Evolutionary conservation across 2,888 invertebrate genomes (phyloP).

Genomic region (Sarcophaga caerulescens): DNA sequence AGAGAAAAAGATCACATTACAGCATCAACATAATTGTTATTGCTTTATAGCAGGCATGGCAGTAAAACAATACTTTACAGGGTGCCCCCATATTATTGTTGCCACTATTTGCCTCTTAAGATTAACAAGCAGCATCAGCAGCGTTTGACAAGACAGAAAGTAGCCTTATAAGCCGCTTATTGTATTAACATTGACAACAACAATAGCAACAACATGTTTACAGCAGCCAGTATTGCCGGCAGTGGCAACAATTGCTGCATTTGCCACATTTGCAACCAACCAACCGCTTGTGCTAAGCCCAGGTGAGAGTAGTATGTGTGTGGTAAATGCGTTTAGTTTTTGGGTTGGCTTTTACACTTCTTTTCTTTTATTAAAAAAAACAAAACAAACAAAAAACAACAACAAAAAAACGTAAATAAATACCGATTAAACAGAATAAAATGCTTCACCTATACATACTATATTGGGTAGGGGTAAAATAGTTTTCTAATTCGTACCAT

Average conservation of each 20-base stretch:
- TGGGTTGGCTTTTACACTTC: constrained; percentile 60
- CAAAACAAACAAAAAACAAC: no score
- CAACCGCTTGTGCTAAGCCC: background rate
- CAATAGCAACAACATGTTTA: background rate
- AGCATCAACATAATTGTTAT: constrained; percentile 64
- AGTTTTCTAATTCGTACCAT: background rate
- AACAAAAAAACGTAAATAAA: constrained; percentile 24
- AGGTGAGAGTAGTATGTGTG: constrained; percentile 39
- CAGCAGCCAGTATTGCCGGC: background rate
- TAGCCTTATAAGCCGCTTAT: constrained; percentile 58
- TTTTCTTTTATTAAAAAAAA: constrained; percentile 17
- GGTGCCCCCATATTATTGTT: background rate
- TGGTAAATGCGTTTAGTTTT: constrained; percentile 62
- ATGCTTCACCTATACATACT: constrained; percentile 2
- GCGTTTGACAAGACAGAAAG: constrained; percentile 35
- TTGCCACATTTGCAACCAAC: background rate
- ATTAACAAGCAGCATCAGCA: background rate
- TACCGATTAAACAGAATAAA: constrained; percentile 30
- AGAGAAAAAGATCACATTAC: constrained; percentile 50
- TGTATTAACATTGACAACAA: constrained; percentile 45
- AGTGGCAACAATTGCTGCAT: background rate
- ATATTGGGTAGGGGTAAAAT: background rate
- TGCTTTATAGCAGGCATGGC: constrained; percentile 29
- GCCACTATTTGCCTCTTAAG: background rate
- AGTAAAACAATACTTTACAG: background rate